phyloP scores from a whole-genome alignment of 2,113 vertebrate species.

The Willisornis vidua region DNA sequence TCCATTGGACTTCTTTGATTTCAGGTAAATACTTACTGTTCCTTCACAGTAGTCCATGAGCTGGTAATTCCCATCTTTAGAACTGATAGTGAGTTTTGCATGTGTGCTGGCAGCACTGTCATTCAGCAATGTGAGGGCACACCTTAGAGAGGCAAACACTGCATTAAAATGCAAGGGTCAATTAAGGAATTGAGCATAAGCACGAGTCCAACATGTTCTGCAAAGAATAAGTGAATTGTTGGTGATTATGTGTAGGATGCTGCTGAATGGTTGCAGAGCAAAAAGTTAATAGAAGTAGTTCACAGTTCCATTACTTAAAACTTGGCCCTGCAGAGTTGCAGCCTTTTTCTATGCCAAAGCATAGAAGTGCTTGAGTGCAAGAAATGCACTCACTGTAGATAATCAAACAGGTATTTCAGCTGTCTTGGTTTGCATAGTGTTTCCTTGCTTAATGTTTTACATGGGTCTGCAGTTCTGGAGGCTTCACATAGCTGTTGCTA shows the following conservation, averaged over 20 bases:
- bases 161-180: background rate
- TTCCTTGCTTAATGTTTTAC: background rate
- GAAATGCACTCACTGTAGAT: background rate
- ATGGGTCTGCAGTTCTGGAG: background rate
- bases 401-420: background rate
- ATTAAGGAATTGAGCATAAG: background rate
- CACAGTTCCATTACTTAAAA: background rate
- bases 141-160: background rate
- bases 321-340: background rate
- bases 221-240: background rate
- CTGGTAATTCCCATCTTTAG: background rate
- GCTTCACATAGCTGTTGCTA: background rate
- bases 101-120: background rate
- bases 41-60: background rate
- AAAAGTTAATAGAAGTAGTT: background rate
- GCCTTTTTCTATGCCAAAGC: background rate
- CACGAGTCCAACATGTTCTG: background rate
- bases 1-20: conserved; percentile 93
- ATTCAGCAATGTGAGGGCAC: background rate
- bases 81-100: background rate
- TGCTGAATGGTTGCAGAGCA: background rate
- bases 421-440: background rate
- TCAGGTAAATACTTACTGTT: conserved; percentile 78
- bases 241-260: background rate
- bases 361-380: background rate